Base-by-base conservation (phyloP, 2,113 vertebrate genomes). In the Anoura caudifer region DNA sequence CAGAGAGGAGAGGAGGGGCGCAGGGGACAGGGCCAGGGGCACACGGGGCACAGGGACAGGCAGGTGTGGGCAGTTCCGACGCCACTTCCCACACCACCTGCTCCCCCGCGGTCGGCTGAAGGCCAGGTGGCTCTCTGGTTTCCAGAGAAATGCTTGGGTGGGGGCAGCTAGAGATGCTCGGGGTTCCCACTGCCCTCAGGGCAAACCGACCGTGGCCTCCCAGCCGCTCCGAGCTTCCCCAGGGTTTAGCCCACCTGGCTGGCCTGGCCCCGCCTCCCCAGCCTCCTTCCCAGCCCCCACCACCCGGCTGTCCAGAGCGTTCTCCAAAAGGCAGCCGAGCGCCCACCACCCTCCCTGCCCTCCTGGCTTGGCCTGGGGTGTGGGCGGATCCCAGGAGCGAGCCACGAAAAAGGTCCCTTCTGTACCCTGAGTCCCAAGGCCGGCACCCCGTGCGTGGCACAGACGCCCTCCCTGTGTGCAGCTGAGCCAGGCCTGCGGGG, bases 141-240 rank as follows among this genome's bases (percentile, higher is more conserved):
- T 43, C 43, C 54, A 63, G 73, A 63, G 31, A 80, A 33, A 24
- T 12, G 2, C 43, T 13, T 11, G 12, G 73, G 43, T 20, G 5
- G 3, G 41, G 38, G 82, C n/a, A 20, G 61, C 65, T 22, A 3
- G 13, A 36, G 50, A 33, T 4, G 16, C 9, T 1, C 28, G 3
- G 38, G 38, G 67, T 1, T 3, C 65, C n/a, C 8, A 5, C 24
- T 17, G 61, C 41, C n/a, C 56, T 31, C 5, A 0, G 19, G 12
- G 52, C 7, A 24, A 47, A 4, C 1, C 0, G 3, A n/a, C 65
- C 0, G 41, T 16, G 5, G 43, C 2, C 47, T 41, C 22, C 22
- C 65, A 14, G 38, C 12, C 28, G 11, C 28, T 8, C 16, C 20
- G 36, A 41, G 28, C 26, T 9, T 22, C 28, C 89, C 38, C 4